A percentile compares a stretch with the other conserved stretches of the same genome.
phyloP scores from a whole-genome alignment of 2,888 invertebrate species.

The Agriopis aurantiaria region DNA sequence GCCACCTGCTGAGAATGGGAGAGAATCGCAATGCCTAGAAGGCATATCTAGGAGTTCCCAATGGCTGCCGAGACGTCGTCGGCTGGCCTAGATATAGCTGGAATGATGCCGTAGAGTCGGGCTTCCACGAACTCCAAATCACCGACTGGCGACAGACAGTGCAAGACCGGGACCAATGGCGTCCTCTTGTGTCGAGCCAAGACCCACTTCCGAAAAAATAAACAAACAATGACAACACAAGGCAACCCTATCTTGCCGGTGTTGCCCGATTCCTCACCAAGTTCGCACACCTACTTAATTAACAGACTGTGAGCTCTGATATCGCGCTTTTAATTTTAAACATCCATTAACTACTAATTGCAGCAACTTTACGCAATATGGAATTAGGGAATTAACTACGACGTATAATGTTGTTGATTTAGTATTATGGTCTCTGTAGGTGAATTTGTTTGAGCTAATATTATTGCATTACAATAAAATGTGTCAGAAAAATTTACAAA shows the following conservation, averaged over 20 bases:
- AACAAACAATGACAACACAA: no score
- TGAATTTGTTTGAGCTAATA: constrained; percentile 1
- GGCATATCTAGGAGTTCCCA: no score
- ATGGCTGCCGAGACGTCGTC: no score
- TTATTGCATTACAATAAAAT: not conserved
- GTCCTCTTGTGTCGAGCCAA: no score
- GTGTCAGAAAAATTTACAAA: no score
- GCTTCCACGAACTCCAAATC: no score
- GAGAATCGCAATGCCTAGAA: no score
- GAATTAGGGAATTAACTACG: constrained; percentile 23
- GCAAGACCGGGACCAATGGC: no score
- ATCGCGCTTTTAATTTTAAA: constrained; percentile 33
- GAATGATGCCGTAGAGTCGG: no score
- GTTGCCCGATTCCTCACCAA: constrained; percentile 35
- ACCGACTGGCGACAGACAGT: no score
- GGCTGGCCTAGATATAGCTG: no score
- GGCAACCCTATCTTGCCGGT: constrained; percentile 23
- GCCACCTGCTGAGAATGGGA: no score
- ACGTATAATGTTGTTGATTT: constrained; percentile 19
- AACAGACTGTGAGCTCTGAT: constrained; percentile 30
- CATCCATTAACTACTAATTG: constrained; percentile 33
- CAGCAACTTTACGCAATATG: constrained; percentile 16
- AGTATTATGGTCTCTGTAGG: constrained; percentile 4
- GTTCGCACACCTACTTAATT: constrained; percentile 48
- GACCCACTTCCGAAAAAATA: not conserved